Evolutionary conservation across 2,113 vertebrate species (phyloP).

Genomic region (Bettongia penicillata): DNA sequence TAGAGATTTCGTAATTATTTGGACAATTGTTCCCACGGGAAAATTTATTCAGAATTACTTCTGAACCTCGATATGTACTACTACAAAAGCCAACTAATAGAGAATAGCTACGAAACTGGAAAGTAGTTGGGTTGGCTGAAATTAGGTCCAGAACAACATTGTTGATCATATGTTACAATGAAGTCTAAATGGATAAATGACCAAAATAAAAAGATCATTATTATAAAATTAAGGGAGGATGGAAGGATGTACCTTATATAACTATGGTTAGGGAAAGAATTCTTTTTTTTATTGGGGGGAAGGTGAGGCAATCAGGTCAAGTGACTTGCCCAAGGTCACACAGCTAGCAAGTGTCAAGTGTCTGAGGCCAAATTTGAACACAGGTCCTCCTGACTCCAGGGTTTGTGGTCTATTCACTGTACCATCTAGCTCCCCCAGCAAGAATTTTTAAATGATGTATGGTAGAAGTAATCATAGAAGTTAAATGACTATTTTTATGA

Average conservation of each 20-base stretch:
- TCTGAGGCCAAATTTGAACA: too few species aligned
- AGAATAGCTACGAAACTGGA: not conserved
- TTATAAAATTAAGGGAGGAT: not conserved
- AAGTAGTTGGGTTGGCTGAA: not conserved
- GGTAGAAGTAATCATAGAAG: not conserved
- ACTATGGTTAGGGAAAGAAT: not conserved
- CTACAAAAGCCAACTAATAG: not conserved
- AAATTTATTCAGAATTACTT: not conserved
- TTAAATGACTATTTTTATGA: not conserved
- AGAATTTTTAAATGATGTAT: not conserved
- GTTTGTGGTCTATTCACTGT: too few species aligned
- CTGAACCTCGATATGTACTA: not conserved
- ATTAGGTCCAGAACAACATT: not conserved
- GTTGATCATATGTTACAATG: not conserved
- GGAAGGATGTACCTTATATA: not conserved
- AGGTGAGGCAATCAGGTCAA: too few species aligned
- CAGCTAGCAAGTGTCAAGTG: too few species aligned
- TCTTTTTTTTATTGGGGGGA: not conserved
- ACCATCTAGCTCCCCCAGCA: not conserved
- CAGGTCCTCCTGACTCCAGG: too few species aligned
- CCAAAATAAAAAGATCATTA: not conserved
- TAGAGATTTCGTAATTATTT: not conserved
- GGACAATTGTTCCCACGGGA: not conserved
- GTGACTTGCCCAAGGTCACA: too few species aligned
- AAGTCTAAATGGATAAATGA: not conserved